These are phyloP conservation scores for Proales similis DNA, from an alignment of 1,140 invertebrate genomes.

Conservation along the genomic window DNA sequence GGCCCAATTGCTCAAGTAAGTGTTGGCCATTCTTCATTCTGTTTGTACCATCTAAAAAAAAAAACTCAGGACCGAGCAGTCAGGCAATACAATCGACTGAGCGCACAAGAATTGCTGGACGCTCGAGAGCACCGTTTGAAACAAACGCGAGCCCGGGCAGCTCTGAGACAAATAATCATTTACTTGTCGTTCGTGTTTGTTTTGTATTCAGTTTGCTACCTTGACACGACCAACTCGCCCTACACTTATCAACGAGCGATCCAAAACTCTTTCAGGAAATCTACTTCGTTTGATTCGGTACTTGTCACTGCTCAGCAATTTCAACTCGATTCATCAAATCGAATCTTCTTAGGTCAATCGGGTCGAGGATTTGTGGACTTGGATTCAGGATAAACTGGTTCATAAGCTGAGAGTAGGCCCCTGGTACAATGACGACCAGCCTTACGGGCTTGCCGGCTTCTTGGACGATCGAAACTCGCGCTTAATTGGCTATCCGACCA, in stretches of 20 bases:
- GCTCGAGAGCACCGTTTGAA: constrained; percentile 51
- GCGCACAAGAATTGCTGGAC: constrained; percentile 47
- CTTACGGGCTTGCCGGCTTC: constrained; percentile 47
- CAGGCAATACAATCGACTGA: constrained; percentile 45
- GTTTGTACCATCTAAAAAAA: constrained; percentile 44
- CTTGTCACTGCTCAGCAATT: no score
- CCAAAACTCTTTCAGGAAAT: no score
- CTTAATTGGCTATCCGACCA: constrained; percentile 57
- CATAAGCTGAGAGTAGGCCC: constrained; percentile 7
- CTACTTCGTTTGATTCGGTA: no score
- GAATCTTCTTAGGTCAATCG: not conserved
- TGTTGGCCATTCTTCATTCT: no score
- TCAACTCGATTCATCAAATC: not conserved
- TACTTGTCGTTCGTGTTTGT: constrained; percentile 56
- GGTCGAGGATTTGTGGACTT: constrained; percentile 16
- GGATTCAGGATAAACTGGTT: constrained; percentile 1
- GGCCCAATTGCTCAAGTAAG: no score
- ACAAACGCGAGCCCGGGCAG: constrained; percentile 54
- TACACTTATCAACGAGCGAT: constrained; percentile 52
- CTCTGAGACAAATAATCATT: constrained; percentile 53
- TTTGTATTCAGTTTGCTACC: constrained; percentile 54
- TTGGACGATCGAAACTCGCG: constrained; percentile 55
- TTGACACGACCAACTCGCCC: constrained; percentile 50
- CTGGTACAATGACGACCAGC: constrained; percentile 31
- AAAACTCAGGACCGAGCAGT: constrained; percentile 39